phyloP scores from a whole-genome alignment of 1,140 invertebrate species.

The Linepithema humile region DNA sequence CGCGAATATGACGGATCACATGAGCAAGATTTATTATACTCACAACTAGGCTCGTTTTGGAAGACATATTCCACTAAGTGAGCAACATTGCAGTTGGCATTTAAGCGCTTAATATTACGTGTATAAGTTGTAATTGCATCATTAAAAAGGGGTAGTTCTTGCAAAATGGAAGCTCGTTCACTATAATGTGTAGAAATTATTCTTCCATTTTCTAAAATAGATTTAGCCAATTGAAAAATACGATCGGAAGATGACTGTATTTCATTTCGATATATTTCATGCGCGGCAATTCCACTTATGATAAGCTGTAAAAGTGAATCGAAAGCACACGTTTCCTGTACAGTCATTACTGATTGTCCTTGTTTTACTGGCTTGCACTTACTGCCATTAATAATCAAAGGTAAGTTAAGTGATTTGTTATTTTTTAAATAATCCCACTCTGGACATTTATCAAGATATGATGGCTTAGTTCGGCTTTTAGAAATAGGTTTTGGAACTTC shows the following conservation, averaged over 20 bases:
- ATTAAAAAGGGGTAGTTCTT: not conserved
- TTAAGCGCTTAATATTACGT: not conserved
- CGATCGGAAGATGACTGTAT: not conserved
- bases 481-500: not conserved
- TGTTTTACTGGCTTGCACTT: not conserved
- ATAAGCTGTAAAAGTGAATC: not conserved
- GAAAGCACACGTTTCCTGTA: not conserved
- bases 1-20: not conserved
- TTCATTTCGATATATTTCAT: not conserved
- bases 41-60: not conserved
- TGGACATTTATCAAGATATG: not conserved
- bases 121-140: not conserved
- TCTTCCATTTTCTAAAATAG: not conserved
- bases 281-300: not conserved
- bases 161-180: not conserved
- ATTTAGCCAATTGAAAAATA: not conserved
- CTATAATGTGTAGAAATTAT: not conserved
- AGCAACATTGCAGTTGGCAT: not conserved
- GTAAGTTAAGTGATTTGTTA: not conserved
- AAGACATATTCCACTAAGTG: not conserved
- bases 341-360: not conserved
- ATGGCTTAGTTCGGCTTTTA: not conserved
- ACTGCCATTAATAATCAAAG: not conserved
- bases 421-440: slow-evolving; percentile 8
- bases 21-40: not conserved